These are phyloP conservation scores for Eretmocerus hayati DNA, from an alignment of 2,888 invertebrate species.

Conservation along the genomic window DNA sequence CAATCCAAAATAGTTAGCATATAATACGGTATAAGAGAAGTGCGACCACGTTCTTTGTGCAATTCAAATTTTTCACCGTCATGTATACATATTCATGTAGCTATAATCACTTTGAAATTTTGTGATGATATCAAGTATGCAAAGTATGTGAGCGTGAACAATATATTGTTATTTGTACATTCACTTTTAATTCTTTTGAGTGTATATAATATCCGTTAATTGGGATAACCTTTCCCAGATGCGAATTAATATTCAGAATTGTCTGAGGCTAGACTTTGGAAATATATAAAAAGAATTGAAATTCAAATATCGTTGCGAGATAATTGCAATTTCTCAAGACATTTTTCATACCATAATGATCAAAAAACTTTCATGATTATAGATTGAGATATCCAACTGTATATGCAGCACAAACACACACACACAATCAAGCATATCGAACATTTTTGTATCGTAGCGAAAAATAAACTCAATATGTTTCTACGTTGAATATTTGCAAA, in stretches of 20 bases:
- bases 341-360: too few species aligned
- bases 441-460: constrained; percentile 33
- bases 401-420: constrained; percentile 16
- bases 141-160: not conserved
- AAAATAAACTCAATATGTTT: constrained; percentile 37
- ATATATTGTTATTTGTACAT: not conserved
- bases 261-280: too few species aligned
- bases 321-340: too few species aligned
- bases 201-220: not conserved
- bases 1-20: too few species aligned
- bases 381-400: too few species aligned
- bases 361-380: not conserved
- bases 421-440: constrained; percentile 34
- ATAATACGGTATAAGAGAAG: too few species aligned
- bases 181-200: not conserved
- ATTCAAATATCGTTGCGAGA: too few species aligned
- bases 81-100: constrained; percentile 3
- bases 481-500: constrained; percentile 31
- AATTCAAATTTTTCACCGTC: constrained; percentile 12
- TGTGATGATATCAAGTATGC: not conserved
- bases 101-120: not conserved
- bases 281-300: too few species aligned
- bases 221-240: not conserved
- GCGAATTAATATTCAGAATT: too few species aligned
- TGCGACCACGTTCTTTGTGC: constrained; percentile 11